Conservation (phyloP, 2,113 vertebrate genomes). For the Thymallus thymallus region DNA sequence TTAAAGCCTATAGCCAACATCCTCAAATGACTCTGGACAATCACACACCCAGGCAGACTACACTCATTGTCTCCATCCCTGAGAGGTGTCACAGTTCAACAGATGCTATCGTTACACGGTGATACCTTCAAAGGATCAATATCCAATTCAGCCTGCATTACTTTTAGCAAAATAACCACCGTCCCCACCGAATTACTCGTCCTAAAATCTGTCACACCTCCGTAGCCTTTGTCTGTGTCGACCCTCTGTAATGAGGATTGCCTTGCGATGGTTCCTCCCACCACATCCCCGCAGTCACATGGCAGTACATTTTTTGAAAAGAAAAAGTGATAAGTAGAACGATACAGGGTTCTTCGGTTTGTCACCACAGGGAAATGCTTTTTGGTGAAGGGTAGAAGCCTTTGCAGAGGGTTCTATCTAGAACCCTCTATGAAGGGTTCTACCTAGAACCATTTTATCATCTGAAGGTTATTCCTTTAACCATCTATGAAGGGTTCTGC, state of each 20-base stretch:
- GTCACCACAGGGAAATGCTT: too few relatives aligned
- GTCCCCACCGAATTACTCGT: constrained; percentile 40
- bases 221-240: constrained; percentile 38
- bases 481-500: too few relatives aligned
- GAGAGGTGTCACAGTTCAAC: constrained; percentile 45
- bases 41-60: constrained; percentile 6
- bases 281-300: background rate
- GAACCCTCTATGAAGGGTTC: too few relatives aligned
- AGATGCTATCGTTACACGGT: constrained; percentile 35
- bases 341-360: too few relatives aligned
- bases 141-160: constrained; percentile 67
- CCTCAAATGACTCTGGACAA: constrained; percentile 27
- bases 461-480: too few relatives aligned
- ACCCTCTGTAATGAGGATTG: constrained; percentile 43
- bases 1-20: background rate
- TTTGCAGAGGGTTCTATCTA: too few relatives aligned
- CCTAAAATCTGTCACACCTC: constrained; percentile 51
- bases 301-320: background rate
- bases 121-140: constrained; percentile 62
- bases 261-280: constrained; percentile 27
- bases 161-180: constrained; percentile 55
- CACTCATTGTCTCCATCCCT: constrained; percentile 15
- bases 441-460: too few relatives aligned
- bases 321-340: background rate
- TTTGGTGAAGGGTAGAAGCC: too few relatives aligned